A percentile compares a stretch with the other conserved stretches of the same genome.
These are phyloP conservation scores for Drosophila meridiana DNA, from an alignment of 2,888 invertebrate genomes.

Conservation along the genomic window DNA sequence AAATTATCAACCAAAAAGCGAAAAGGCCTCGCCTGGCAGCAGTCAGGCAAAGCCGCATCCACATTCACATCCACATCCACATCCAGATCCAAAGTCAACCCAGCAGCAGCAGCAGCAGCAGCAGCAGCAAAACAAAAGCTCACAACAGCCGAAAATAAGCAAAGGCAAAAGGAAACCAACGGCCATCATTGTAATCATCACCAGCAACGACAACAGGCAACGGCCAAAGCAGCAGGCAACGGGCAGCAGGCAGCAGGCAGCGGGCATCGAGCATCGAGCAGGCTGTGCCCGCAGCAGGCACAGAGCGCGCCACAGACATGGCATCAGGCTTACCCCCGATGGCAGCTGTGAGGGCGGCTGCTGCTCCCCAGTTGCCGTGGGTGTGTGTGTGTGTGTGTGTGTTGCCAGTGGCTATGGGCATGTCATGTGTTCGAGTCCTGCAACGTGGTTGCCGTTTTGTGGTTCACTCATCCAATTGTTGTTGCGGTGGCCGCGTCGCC, in stretches of 20 bases:
- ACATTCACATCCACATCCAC: constrained; percentile 14
- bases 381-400: constrained; percentile 9
- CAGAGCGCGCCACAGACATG: constrained; percentile 32
- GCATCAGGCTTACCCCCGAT: constrained; percentile 50
- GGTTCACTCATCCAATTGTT: constrained; percentile 44
- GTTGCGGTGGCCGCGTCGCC: constrained; percentile 49
- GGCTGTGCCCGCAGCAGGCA: constrained; percentile 41
- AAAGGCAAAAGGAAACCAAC: constrained; percentile 64
- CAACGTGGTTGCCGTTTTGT: constrained; percentile 51
- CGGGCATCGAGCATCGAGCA: constrained; percentile 36
- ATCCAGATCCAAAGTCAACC: constrained; percentile 28
- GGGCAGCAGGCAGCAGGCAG: constrained; percentile 25
- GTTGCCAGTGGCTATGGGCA: constrained; percentile 26
- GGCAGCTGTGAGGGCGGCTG: constrained; percentile 6
- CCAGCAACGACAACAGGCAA: constrained; percentile 59
- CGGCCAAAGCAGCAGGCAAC: constrained; percentile 24
- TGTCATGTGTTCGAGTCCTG: constrained; percentile 53
- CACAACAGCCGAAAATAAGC: constrained; percentile 56
- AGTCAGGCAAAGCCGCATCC: constrained; percentile 31
- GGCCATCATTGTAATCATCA: constrained; percentile 80
- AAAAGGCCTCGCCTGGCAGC: constrained; percentile 60
- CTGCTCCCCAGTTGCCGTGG: constrained; percentile 14
- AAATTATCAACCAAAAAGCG: constrained; percentile 76
- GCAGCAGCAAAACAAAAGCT: constrained; percentile 67
- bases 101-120: constrained; percentile 21